Evolutionary conservation across 2,113 vertebrate genomes (phyloP), one percentile per base, ranked within the genome.

Genomic region (Anolis carolinensis): DNA sequence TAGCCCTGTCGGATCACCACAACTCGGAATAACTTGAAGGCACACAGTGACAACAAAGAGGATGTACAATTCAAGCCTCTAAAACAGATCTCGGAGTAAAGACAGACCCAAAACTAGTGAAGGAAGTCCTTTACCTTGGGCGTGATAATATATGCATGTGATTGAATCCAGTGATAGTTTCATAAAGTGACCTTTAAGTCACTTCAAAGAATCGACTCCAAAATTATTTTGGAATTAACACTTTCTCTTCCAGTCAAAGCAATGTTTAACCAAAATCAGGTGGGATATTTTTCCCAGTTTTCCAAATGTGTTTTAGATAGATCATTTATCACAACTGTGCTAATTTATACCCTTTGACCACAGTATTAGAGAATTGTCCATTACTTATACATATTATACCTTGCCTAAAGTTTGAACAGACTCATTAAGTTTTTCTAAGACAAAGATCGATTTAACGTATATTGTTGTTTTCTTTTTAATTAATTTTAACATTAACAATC

Each of bases 281-380:
- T 11, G 20, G 32, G 25, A 62, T 80, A 65, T 79, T 25, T 11
- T 79, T 75, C 82, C 82, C 32, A 3, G 23, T 16, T 89, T 87
- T 90, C 50, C 79, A 78, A 89, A 84, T 81, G 70, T 81, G 63
- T 27, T 81, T 85, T 59, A 21, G 89, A 82, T 86, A 18, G 4
- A 65, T 50, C 78, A 52, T 84, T 88, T 87, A 89, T 89, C 72
- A 86, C 48, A 83, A 76, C 63, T 77, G 62, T 88, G 79, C 25
- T 83, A 36, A 18, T 87, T 74, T 80, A 62, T 63, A 50, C 65
- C 14, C 23, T 81, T 75, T 86, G 21, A 34, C 32, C 52, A 25
- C 76, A 68, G 70, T 71, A 52, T 14, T 23, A 11, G 85, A 84
- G 52, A 87, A 50, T 39, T 87, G 50, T 13, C 79, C 2, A 10